phyloP scores from a whole-genome alignment of 2,113 vertebrate species.

The Barbus barbus region DNA sequence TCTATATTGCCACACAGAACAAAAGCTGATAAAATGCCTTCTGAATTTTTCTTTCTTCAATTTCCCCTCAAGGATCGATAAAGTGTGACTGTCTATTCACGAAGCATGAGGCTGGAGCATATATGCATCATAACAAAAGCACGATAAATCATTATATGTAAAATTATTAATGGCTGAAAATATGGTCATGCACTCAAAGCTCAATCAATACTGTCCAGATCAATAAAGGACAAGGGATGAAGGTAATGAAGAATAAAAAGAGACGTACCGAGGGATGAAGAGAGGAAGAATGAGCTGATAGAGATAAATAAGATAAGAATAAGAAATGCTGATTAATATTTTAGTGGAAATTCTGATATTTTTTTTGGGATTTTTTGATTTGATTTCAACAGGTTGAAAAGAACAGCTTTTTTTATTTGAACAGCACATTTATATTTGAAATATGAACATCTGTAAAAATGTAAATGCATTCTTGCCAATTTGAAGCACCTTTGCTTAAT shows the following conservation, averaged over 20 bases:
- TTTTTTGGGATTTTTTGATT: no score
- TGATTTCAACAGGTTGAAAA: no score
- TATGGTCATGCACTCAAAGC: neutral
- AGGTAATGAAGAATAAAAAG: constrained; percentile 14
- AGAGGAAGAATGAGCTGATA: neutral
- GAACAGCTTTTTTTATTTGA: no score
- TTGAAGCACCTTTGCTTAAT: no score
- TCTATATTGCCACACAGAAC: constrained; percentile 12
- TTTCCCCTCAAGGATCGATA: constrained; percentile 2
- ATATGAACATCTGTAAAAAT: no score
- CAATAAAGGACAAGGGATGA: constrained; percentile 19
- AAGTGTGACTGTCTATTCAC: constrained; percentile 5
- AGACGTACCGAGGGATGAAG: constrained; percentile 6
- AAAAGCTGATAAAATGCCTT: constrained; percentile 17
- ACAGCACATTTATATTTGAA: no score
- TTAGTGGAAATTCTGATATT: no score
- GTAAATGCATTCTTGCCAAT: no score
- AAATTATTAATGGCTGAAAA: constrained; percentile 29
- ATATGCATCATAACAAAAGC: constrained; percentile 6
- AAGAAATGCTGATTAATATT: no score
- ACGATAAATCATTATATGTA: constrained; percentile 23
- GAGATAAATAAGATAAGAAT: neutral
- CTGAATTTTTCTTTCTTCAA: neutral
- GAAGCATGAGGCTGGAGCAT: neutral
- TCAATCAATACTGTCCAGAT: constrained; percentile 15